Conservation (phyloP, 2,113 vertebrate species). For the Amblyopsis rosae region DNA sequence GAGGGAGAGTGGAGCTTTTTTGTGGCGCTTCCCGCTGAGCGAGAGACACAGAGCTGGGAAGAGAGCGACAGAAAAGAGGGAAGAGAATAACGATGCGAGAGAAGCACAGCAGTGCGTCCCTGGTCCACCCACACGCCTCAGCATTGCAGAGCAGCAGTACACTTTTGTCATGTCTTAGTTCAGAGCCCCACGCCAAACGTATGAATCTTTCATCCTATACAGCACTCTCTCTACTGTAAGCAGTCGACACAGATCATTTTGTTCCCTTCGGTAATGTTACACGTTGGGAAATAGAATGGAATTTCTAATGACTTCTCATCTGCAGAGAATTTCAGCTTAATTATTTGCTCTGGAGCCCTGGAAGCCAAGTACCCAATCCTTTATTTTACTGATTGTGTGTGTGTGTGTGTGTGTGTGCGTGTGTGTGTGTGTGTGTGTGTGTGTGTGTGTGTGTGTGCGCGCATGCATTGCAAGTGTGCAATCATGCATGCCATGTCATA, state of each 20-base stretch:
- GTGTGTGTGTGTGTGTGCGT: constrained; percentile 21
- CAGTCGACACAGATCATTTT: constrained; percentile 59
- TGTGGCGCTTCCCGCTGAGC: constrained; percentile 66
- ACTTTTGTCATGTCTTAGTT: constrained; percentile 73
- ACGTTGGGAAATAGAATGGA: constrained; percentile 38
- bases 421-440: constrained; percentile 7
- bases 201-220: constrained; percentile 73
- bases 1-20: constrained; percentile 56
- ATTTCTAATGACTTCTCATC: constrained; percentile 49
- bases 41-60: constrained; percentile 62
- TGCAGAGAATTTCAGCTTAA: constrained; percentile 41
- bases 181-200: constrained; percentile 68
- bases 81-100: constrained; percentile 71
- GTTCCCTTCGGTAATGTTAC: constrained; percentile 58
- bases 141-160: constrained; percentile 56
- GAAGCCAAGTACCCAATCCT: constrained; percentile 40
- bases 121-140: constrained; percentile 71
- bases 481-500: constrained; percentile 39
- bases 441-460: background rate
- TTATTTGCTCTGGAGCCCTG: constrained; percentile 61
- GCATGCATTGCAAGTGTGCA: constrained; percentile 19
- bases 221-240: constrained; percentile 32
- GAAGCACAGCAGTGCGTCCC: constrained; percentile 70
- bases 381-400: constrained; percentile 37
- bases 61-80: constrained; percentile 48